phyloP scores from a whole-genome alignment of 2,888 invertebrate species.

The Metopia argyrocephala region DNA sequence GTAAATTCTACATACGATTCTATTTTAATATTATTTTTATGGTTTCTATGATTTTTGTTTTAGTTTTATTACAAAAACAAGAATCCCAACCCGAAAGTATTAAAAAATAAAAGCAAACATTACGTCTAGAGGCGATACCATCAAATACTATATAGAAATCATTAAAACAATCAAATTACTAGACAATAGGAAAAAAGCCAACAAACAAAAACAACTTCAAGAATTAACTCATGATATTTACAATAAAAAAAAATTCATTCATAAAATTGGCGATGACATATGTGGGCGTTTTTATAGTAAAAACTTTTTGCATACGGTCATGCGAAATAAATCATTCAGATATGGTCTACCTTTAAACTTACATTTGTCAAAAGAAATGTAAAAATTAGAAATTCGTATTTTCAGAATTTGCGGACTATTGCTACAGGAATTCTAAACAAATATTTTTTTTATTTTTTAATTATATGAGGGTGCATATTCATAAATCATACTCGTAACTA shows the following conservation, averaged over 20 bases:
- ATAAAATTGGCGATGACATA: constrained; percentile 30
- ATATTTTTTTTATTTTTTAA: too few relatives aligned
- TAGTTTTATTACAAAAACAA: too few relatives aligned
- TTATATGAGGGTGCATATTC: too few relatives aligned
- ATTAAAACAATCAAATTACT: constrained; percentile 9
- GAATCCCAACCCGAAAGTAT: not conserved
- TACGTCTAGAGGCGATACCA: not conserved
- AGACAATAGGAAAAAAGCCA: not conserved
- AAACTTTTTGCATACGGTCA: constrained; percentile 15
- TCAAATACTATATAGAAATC: constrained; percentile 5
- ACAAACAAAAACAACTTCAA: not conserved
- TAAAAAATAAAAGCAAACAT: not conserved
- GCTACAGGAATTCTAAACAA: too few relatives aligned
- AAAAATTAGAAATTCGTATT: too few relatives aligned
- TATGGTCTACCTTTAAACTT: constrained; percentile 9
- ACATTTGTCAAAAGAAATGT: too few relatives aligned
- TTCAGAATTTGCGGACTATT: too few relatives aligned
- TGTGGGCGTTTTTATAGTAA: constrained; percentile 43
- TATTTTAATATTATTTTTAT: too few relatives aligned
- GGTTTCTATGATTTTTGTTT: too few relatives aligned
- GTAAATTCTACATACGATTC: too few relatives aligned
- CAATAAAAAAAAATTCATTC: constrained; percentile 40
- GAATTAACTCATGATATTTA: not conserved
- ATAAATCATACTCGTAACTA: too few relatives aligned
- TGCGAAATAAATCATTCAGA: constrained; percentile 13